Evolutionary conservation across 1,140 invertebrate species (phyloP).

Genomic region (Araneus ventricosus): DNA sequence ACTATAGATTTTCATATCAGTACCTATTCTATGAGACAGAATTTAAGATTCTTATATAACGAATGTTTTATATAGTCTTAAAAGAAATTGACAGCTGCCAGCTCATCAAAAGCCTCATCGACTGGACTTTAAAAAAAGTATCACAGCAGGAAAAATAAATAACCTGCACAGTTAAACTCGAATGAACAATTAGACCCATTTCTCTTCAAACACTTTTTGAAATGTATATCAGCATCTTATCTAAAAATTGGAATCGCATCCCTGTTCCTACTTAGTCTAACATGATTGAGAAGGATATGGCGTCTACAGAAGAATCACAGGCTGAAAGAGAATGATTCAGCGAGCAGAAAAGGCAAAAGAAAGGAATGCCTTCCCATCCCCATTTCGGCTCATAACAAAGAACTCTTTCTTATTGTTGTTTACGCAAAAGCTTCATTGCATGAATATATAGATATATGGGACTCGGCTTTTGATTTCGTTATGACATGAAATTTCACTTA

Average conservation of each 20-base stretch:
- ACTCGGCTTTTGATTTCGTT: constrained; percentile 26
- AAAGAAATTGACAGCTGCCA: too few relatives aligned
- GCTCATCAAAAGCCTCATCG: too few relatives aligned
- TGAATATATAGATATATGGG: not conserved
- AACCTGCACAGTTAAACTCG: not conserved
- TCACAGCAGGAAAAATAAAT: not conserved
- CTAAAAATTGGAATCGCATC: constrained; percentile 17
- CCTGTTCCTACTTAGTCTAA: not conserved
- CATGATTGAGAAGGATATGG: not conserved
- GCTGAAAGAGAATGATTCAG: constrained; percentile 4
- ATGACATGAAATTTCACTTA: constrained; percentile 66
- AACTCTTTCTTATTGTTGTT: constrained; percentile 1
- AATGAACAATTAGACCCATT: not conserved
- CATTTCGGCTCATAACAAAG: not conserved
- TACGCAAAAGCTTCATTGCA: not conserved
- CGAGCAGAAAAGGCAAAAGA: not conserved
- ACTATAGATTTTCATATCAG: too few relatives aligned
- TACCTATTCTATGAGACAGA: too few relatives aligned
- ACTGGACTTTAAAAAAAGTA: too few relatives aligned
- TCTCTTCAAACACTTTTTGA: not conserved
- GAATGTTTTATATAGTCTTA: too few relatives aligned
- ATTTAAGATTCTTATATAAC: too few relatives aligned
- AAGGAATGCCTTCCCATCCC: constrained; percentile 9
- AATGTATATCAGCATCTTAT: constrained; percentile 3
- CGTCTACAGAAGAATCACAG: not conserved